phyloP scores from a whole-genome alignment of 2,113 vertebrate species.

The Phodopus roborovskii region DNA sequence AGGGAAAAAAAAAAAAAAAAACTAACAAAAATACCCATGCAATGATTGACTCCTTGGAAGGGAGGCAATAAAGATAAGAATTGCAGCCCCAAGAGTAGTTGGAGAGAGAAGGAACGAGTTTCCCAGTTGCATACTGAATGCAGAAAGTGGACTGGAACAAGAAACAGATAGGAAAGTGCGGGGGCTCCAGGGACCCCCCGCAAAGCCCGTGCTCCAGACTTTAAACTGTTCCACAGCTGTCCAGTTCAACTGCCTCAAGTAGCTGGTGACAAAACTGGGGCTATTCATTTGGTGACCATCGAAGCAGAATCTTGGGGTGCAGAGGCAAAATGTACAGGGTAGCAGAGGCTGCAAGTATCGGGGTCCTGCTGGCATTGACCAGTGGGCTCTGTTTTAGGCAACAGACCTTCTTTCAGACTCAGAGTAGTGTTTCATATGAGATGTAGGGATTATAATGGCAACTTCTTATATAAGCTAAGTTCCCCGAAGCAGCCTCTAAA shows the following conservation, averaged over 20 bases:
- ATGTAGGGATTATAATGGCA: neutral
- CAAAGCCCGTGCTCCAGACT: accelerated
- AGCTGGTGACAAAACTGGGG: neutral
- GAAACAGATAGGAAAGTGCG: neutral
- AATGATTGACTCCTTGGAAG: conserved; percentile 65
- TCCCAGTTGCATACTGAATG: neutral
- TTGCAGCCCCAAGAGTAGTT: conserved; percentile 46
- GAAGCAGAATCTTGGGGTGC: neutral
- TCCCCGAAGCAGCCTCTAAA: neutral
- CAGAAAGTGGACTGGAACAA: neutral
- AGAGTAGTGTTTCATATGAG: neutral
- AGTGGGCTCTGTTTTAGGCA: neutral
- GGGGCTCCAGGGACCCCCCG: no score
- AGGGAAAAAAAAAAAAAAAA: no score
- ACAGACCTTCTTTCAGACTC: neutral
- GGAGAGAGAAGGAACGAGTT: neutral
- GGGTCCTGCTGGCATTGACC: neutral
- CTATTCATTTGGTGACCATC: neutral
- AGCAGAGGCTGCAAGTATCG: neutral
- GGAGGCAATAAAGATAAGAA: conserved; percentile 74
- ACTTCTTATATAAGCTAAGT: neutral
- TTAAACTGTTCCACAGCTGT: accelerated
- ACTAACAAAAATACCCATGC: neutral
- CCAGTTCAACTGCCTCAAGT: accelerated
- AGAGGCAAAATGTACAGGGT: neutral